A percentile compares a stretch with the other conserved stretches of the same genome.
phyloP scores from a whole-genome alignment of 2,888 invertebrate species.

The Sinohyriopsis cumingii region DNA sequence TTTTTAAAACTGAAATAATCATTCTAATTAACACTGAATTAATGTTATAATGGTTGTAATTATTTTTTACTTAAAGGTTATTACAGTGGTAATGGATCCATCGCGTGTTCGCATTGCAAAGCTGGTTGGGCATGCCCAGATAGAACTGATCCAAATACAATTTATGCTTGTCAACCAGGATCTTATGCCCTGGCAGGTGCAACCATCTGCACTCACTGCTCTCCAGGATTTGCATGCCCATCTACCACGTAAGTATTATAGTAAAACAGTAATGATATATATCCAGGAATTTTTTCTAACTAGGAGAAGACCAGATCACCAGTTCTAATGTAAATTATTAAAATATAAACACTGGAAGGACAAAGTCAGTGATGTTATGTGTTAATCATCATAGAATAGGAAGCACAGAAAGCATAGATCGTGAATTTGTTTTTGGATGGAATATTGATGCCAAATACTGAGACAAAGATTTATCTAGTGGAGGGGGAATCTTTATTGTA shows the following conservation, averaged over 20 bases:
- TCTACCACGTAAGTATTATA: conserved; percentile 45
- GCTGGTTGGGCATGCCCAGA: conserved; percentile 61
- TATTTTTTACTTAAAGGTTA: conserved; percentile 39
- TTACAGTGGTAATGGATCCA: conserved; percentile 52
- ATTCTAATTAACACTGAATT: background rate
- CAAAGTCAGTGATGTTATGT: too few relatives aligned
- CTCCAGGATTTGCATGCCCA: conserved; percentile 55
- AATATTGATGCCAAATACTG: too few relatives aligned
- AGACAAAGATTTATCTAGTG: too few relatives aligned
- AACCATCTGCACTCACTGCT: conserved; percentile 57
- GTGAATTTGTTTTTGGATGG: too few relatives aligned
- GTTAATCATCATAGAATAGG: too few relatives aligned
- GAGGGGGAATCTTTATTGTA: too few relatives aligned
- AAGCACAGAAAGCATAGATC: too few relatives aligned
- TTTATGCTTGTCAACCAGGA: conserved; percentile 50
- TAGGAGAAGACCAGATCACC: too few relatives aligned
- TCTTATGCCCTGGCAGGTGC: conserved; percentile 49
- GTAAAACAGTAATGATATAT: background rate
- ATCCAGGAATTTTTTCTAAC: too few relatives aligned
- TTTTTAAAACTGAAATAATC: too few relatives aligned
- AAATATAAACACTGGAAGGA: too few relatives aligned
- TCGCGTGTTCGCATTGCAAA: conserved; percentile 54
- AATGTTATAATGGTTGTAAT: background rate
- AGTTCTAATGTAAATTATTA: too few relatives aligned
- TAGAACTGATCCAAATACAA: conserved; percentile 42